These are phyloP conservation scores for Drosophila monieri DNA, from an alignment of 2,888 invertebrate genomes.

Conservation along the genomic window DNA sequence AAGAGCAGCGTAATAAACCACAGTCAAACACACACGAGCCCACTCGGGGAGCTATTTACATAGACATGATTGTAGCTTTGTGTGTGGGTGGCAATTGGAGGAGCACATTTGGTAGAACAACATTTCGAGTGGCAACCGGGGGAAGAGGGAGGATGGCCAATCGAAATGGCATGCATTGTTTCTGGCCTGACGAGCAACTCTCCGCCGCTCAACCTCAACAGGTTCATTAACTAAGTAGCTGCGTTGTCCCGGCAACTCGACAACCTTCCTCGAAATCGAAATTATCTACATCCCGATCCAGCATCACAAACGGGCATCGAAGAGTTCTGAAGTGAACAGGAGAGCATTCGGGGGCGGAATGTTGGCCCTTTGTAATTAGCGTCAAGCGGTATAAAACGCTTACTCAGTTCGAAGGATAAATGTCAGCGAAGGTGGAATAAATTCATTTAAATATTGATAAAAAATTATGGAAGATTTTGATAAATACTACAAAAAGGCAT, in stretches of 20 bases:
- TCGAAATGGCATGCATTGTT: constrained; percentile 48
- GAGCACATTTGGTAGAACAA: constrained; percentile 41
- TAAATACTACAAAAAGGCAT: not conserved
- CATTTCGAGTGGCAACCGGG: constrained; percentile 16
- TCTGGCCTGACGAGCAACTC: constrained; percentile 31
- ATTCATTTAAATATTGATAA: not conserved
- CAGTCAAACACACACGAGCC: constrained; percentile 51
- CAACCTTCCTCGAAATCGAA: constrained; percentile 4
- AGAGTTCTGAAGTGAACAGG: not conserved
- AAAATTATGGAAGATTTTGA: not conserved
- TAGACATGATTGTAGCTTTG: constrained; percentile 42
- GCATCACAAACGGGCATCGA: constrained; percentile 12
- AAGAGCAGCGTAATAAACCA: constrained; percentile 79
- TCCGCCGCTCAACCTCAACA: constrained; percentile 65
- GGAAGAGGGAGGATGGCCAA: constrained; percentile 10
- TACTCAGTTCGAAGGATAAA: constrained; percentile 19
- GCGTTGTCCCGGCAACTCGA: constrained; percentile 60
- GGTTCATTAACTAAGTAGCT: constrained; percentile 74
- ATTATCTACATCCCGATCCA: constrained; percentile 10
- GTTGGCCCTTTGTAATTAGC: constrained; percentile 62
- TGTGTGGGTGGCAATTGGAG: constrained; percentile 52
- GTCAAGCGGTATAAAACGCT: constrained; percentile 41
- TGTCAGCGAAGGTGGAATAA: constrained; percentile 18
- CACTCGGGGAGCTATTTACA: constrained; percentile 10
- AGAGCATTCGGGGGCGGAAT: constrained; percentile 15